Base-by-base conservation (phyloP, 2,797 vertebrate species). In the Gallinago stenura region DNA sequence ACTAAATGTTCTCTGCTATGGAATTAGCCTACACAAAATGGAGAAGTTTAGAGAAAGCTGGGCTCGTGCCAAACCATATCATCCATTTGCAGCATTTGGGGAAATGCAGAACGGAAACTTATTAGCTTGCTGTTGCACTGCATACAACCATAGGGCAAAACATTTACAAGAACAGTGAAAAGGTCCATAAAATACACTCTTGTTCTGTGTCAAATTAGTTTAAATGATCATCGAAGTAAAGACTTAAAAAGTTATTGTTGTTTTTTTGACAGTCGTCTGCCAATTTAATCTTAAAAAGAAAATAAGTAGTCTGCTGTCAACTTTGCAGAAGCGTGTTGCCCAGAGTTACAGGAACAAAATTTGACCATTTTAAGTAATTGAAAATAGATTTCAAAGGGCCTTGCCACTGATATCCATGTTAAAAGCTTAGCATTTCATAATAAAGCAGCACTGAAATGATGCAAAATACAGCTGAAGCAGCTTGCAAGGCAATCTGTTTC, bases 11-110 rank as follows among this genome's bases (percentile, higher is more conserved):
- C 96, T 48, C 75, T 90, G 88, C 94, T 80, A 93, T 94, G 95
- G 93, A 97, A 97, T 90, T 71, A 94, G 82, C 91, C 95, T 69
- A 60, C 95, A 95, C 61, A 79, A 94, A 97, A 97, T 96, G 94
- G 96, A 97, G 97, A 97, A 97, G 97, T 95, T 96, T 7, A 91
- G 92, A 90, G 86, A 91, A 72, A 88, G 78, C 35, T 95, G 97
- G 93, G 93, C 79, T 83, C 2, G 0, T 90, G 96, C 95, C 97
- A 98, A 96, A 94, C 94, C 96, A 62, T 95, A 94, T 96, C 96
- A 57, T 86, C 92, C 94, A 90, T 96, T 94, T 93, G 95, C 96
- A 95, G 96, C 89, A 64, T 92, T 80, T 78, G 82, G 95, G 96
- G 95, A 95, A 97, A 95, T 26, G 77, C 68, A 71, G 57, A 94